Evolutionary conservation across 2,888 invertebrate genomes (phyloP).

Genomic region (Psococerastis gibbosa): DNA sequence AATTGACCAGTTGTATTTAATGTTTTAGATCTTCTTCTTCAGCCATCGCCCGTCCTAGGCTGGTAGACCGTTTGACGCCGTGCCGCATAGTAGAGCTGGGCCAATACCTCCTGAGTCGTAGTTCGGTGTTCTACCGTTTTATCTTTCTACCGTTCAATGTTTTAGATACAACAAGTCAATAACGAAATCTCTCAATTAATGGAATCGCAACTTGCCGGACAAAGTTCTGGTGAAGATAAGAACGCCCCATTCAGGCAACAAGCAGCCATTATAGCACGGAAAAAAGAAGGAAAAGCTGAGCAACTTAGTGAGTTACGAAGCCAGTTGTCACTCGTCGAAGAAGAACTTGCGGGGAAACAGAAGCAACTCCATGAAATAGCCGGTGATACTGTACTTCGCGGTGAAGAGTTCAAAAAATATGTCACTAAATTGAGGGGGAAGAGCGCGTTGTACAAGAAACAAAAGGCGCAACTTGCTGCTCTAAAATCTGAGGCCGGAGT

Average conservation of each 20-base stretch:
- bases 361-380: constrained; percentile 26
- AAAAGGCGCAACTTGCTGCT: constrained; percentile 52
- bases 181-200: constrained; percentile 49
- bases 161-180: constrained; percentile 29
- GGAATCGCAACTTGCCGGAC: constrained; percentile 44
- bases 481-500: constrained; percentile 60
- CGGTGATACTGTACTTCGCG: constrained; percentile 51
- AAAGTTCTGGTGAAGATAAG: constrained; percentile 47
- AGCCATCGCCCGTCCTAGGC: too few relatives aligned
- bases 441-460: constrained; percentile 63
- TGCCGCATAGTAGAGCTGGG: too few relatives aligned
- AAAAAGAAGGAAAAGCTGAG: constrained; percentile 56
- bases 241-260: constrained; percentile 71
- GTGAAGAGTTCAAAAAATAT: constrained; percentile 71
- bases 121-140: too few relatives aligned
- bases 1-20: neutral
- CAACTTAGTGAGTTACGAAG: constrained; percentile 45
- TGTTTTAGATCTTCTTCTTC: too few relatives aligned
- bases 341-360: constrained; percentile 32
- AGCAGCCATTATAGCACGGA: constrained; percentile 56
- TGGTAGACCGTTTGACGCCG: too few relatives aligned
- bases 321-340: constrained; percentile 38
- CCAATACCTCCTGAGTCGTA: too few relatives aligned
- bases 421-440: constrained; percentile 62
- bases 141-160: neutral